These are phyloP conservation scores for Poeciliopsis retropinna DNA, from an alignment of 2,113 vertebrate genomes.

Conservation along the genomic window DNA sequence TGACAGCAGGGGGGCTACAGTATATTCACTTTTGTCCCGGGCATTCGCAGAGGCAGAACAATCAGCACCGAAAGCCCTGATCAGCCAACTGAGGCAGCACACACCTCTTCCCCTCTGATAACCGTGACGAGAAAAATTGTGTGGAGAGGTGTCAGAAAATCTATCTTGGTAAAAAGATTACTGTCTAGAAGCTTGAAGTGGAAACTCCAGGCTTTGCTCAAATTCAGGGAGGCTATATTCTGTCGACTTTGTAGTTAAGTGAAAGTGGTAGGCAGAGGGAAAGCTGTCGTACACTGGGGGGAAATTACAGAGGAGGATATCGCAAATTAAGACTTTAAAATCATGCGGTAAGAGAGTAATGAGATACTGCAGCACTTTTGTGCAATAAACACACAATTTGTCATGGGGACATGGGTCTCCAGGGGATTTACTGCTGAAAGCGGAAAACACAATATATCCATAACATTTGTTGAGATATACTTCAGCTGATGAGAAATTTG, in stretches of 20 bases:
- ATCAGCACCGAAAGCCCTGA: constrained; percentile 30
- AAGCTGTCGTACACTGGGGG: constrained; percentile 32
- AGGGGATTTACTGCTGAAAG: constrained; percentile 5
- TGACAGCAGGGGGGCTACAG: constrained; percentile 27
- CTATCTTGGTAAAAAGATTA: constrained; percentile 46
- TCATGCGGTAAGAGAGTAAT: constrained; percentile 35
- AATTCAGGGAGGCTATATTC: constrained; percentile 27
- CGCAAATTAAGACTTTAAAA: constrained; percentile 43
- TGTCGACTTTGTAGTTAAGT: constrained; percentile 34
- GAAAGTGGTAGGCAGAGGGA: constrained; percentile 15
- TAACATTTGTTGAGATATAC: constrained; percentile 16
- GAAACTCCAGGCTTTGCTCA: constrained; percentile 23
- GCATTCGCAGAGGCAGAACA: constrained; percentile 37
- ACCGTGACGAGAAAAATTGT: constrained; percentile 36
- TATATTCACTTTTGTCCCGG: constrained; percentile 48
- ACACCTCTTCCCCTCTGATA: constrained; percentile 35
- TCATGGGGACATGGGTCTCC: background rate
- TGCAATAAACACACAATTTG: constrained; percentile 9
- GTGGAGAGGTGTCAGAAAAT: constrained; percentile 30
- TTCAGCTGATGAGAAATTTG: constrained; percentile 17
- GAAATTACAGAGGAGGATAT: constrained; percentile 36
- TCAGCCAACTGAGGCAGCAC: constrained; percentile 40
- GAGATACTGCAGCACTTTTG: constrained; percentile 16
- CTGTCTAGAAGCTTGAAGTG: constrained; percentile 21
- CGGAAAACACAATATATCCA: constrained; percentile 20